Base-by-base conservation (phyloP, 2,113 vertebrate genomes). In the Bombycilla garrulus region DNA sequence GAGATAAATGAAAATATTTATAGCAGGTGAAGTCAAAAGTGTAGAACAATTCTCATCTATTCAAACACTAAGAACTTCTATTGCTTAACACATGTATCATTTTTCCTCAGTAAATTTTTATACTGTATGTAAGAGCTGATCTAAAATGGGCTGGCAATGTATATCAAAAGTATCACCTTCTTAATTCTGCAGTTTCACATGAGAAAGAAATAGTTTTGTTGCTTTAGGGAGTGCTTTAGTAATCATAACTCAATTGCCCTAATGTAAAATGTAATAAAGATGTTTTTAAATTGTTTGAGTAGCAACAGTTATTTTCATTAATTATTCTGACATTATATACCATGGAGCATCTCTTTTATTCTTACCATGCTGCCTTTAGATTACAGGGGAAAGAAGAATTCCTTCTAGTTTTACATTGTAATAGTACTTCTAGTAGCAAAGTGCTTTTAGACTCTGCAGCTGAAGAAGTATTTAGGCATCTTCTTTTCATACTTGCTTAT, bases 311-410 rank as follows among this genome's bases (percentile, higher is more conserved):
- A 64, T 96, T 96, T 96, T 86, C 48, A 90, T 93, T 36, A 96
- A 91, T 96, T 96, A 96, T 88, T 97, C 95, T 96, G 88, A 92
- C 62, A 94, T 67, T 89, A 86, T 48, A 73, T 87, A 73, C 76
- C 18, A 2, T 90, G 90, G 95, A 94, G 86, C 35, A 92, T 50
- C 56, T 82, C 72, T 95, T 95, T 89, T 78, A n/a, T 93, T 91
- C 47, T 92, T 66, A 53, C 80, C 91, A 28, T 61, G 36, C 74
- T 92, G 93, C 36, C 23, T 81, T 78, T 84, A 90, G 74, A 73
- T 96, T 96, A 85, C 79, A 83, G 71, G 65, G 58, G 6, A 72
- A 93, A 82, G 47, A 93, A 88, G 70, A 95, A 71, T 42, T 26
- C 54, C 81, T 93, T 95, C 73, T 92, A 74, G 67, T 91, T 50